phyloP scores from a whole-genome alignment of 2,797 vertebrate species.

The Hyperoplus immaculatus region DNA sequence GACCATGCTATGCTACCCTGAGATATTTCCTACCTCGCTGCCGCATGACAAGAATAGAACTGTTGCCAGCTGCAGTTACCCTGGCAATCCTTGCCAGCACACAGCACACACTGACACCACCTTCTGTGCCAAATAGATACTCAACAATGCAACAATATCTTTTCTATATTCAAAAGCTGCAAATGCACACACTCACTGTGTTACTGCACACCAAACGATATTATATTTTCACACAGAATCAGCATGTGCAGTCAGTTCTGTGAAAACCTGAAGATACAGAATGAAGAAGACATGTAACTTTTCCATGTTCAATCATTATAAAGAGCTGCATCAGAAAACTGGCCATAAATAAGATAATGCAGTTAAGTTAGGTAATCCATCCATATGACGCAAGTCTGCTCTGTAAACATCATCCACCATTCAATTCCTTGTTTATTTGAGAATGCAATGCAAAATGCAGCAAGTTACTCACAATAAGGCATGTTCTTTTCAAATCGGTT shows the following conservation, averaged over 20 bases:
- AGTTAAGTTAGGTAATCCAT: conserved; percentile 31
- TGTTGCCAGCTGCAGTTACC: conserved; percentile 71
- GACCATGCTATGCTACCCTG: conserved; percentile 61
- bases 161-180: conserved; percentile 10
- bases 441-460: conserved; percentile 6
- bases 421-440: conserved; percentile 22
- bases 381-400: conserved; percentile 12
- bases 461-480: conserved; percentile 20
- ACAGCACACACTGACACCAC: conserved; percentile 43
- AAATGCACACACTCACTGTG: conserved; percentile 2
- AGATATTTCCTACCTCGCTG: conserved; percentile 69
- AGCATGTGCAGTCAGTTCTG: conserved; percentile 1
- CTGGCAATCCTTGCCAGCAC: conserved; percentile 61
- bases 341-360: background rate
- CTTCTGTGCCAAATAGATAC: conserved; percentile 30
- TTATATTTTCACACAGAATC: conserved; percentile 2
- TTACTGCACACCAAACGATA: background rate
- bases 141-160: conserved; percentile 10
- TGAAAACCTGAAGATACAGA: conserved; percentile 3
- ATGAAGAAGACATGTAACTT: background rate
- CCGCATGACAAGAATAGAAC: conserved; percentile 70
- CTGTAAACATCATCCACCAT: conserved; percentile 26
- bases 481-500: conserved; percentile 5
- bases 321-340: background rate
- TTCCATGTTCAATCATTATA: background rate